Base-by-base conservation (phyloP, 2,888 invertebrate genomes). In the Pteria penguin region DNA sequence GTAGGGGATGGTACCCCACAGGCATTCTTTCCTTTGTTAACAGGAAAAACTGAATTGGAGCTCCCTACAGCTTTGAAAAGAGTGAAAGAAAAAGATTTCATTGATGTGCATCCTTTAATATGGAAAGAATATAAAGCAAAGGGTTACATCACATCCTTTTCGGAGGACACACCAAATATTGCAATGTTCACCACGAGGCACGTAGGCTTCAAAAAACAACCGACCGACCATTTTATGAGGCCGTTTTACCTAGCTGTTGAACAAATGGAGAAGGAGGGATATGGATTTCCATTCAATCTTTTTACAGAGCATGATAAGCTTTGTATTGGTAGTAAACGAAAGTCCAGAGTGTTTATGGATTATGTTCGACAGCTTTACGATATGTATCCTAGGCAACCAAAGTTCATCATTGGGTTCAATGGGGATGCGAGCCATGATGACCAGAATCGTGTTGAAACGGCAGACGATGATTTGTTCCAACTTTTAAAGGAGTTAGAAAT, bases 181-280 rank as follows among this genome's bases (percentile, higher is more conserved):
- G 85, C 86, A 18, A 85, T 85, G 14, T 91, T 91, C 76, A 90
- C 90, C 77, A 72, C 88, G 5, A 80, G 90, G 24, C 80, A 90
- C 18, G 87, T 86, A 61, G 91, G 91, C 18, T 91, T 91, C 70
- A 82, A 88, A 24, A 75, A 86, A 14, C 79, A 77, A 26, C 91
- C 91, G 1, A 88, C 88, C 0, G 90, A 91, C 70, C 91, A 91
- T 71, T 91, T 91, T 77, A 91, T 91, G 90, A 84, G 91, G 5
- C 88, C 88, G 5, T 91, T 91, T 73, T 91, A 90, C 90, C 87
- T 86, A 68, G 84, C 86, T 26, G 68, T 86, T 52, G 52, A 83
- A 84, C 83, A 85, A 11, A 85, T 84, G 0, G 74, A 78, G 14
- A 45, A 87, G 8, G 75, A 82, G 3, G 67, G 69, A n/a, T n/a